These are phyloP conservation scores for Cercopithecus mona DNA, from an alignment of 2,113 vertebrate species.

Conservation along the genomic window DNA sequence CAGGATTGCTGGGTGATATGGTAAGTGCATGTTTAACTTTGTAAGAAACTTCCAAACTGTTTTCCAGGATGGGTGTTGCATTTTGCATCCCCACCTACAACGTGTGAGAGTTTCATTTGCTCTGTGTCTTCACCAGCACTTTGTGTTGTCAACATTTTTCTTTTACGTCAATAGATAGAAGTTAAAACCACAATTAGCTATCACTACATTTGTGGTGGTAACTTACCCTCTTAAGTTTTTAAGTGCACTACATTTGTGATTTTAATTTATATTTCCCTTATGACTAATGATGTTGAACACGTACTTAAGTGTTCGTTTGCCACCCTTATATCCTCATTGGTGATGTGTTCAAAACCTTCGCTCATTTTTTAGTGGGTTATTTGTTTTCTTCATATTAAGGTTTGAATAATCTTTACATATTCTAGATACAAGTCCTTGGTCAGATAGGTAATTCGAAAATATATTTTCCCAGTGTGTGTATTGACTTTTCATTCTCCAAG, in stretches of 20 bases:
- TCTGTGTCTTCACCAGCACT: not conserved
- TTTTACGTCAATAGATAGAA: not conserved
- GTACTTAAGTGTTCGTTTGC: not conserved
- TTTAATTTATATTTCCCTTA: not conserved
- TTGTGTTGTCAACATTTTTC: not conserved
- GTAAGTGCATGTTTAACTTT: not conserved
- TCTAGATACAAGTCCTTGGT: not conserved
- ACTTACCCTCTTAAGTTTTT: too few species aligned
- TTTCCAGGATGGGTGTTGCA: not conserved
- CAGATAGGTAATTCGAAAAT: not conserved
- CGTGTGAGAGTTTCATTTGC: not conserved
- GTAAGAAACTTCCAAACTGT: not conserved
- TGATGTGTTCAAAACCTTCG: not conserved
- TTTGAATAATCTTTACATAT: not conserved
- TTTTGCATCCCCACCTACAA: not conserved
- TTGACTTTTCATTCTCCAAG: not conserved
- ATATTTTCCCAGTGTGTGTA: not conserved
- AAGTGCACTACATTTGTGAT: not conserved
- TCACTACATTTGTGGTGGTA: too few species aligned
- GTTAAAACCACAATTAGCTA: too few species aligned
- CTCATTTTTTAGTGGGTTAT: not conserved
- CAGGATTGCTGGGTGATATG: not conserved
- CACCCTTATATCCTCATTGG: not conserved
- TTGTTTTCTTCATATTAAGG: not conserved
- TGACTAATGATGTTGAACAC: not conserved